Evolutionary conservation across 2,888 invertebrate genomes (phyloP), one percentile per base, ranked within the genome.

Genomic region (Fissipunctia ypsillon): DNA sequence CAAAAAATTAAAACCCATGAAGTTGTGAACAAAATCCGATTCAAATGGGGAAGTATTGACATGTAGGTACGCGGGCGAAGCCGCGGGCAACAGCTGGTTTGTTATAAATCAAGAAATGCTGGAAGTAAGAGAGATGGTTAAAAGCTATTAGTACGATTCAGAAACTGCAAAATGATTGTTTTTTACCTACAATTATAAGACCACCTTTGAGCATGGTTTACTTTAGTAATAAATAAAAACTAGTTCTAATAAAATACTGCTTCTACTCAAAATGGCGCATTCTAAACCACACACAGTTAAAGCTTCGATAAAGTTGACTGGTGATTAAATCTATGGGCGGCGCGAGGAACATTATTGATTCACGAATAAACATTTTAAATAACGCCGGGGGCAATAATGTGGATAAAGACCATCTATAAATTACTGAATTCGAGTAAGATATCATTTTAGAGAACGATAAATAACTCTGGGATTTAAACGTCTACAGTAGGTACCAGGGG

Each of bases 321-420:
- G 68, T 72, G 63, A 64, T 72, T 71, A 68, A 41, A 78, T 84
- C 56, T 57, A 61, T 70, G 83, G 81, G 81, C 81, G 83, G 80
- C 19, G 22, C 80, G 28, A 48, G 45, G 60, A 69, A 65, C 57
- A 19, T 83, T 75, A 81, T 83, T 84, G 81, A 81, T 78, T 77
- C 73, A 77, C 74, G 78, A 73, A 71, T 66, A 83, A 79, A 70
- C 80, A 68, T 81, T 73, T 73, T 66, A 57, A 61, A 71, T 57
- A 50, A 63, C n/a, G 83, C 80, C 48, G 7, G 43, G n/a, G 72
- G 80, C 80, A 31, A 52, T 45, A 63, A 66, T 54, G n/a, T 69
- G 35, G 65, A 63, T 78, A 82, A 63, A 72, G 14, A 72, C 31
- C 48, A 38, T 31, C 65, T 25, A 82, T 80, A 82, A 82, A 78